Base-by-base conservation (phyloP, 2,113 vertebrate genomes). In the Rhinoderma darwinii region DNA sequence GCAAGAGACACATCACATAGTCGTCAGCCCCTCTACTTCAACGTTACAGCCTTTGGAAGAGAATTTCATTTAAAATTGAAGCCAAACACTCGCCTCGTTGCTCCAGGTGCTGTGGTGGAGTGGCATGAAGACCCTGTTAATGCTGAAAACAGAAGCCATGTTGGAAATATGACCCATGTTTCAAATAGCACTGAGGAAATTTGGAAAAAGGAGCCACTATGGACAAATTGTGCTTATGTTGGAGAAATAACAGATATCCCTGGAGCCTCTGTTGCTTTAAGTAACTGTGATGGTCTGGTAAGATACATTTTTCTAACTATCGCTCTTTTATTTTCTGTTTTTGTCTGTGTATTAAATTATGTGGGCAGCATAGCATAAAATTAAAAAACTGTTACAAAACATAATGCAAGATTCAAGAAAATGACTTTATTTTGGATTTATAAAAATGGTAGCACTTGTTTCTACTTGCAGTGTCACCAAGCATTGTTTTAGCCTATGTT, bases 241-340 rank as follows among this genome's bases (percentile, higher is more conserved):
- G 98, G 98, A 78, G 97, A 98, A 93, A 95, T 99, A 91, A 94
- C 95, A 0, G 97, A 97, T 84, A 89, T 98, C 47, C 96, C 97
- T 0, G 96, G 96, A 87, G 96, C 97, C 22, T 95, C 96, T 0
- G 98, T 99, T 88, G 98, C 98, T 87, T 95, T 99, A 90, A 99
- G 97, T 96, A 99, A 99, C 93, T 99, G 98, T 41, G 98, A 99
- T 41, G 98, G 98, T 80, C 95, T 99, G 97, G 98, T 99, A 95
- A 98, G 98, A 95, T 72, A 35, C 11, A 0, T 87, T 89, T n/a
- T 68, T 82, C 22, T 27, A 18, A 68, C 12, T 63, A 37, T 70
- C 10, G 11, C 27, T 61, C 3, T 30, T 27, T 35, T 83, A 83
- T 68, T 50, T 70, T 43, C 43, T 41, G 14, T 35, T 35, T 25